A percentile compares a stretch with the other conserved stretches of the same genome.
Conservation (phyloP, 2,113 vertebrate species). For the Urocolius indicus region DNA sequence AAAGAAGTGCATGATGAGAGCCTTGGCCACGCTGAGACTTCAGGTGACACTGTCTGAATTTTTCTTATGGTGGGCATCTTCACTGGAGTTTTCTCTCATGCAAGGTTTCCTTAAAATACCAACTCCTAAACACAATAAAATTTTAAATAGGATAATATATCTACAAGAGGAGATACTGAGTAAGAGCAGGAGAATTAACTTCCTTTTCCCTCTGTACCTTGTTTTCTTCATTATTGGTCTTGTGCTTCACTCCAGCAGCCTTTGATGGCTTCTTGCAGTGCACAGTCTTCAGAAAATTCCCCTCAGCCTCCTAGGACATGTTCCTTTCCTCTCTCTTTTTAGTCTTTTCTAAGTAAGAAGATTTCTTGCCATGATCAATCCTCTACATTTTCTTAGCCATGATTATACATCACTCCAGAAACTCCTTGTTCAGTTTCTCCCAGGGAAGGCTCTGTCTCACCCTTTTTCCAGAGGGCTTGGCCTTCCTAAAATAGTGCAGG, state of each 20-base stretch:
- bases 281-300: background rate
- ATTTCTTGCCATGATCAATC: background rate
- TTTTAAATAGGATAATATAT: background rate
- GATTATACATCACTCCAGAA: background rate
- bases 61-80: background rate
- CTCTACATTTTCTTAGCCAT: background rate
- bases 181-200: background rate
- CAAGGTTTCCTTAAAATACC: background rate
- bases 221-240: background rate
- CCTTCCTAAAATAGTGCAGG: background rate
- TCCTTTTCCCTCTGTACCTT: background rate
- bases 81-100: background rate
- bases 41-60: background rate
- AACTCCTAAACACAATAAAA: background rate
- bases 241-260: background rate
- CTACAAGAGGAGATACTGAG: background rate
- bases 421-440: background rate
- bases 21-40: background rate
- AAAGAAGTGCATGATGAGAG: background rate
- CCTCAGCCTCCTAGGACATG: background rate
- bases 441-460: background rate
- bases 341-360: background rate
- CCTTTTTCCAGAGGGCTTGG: background rate
- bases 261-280: background rate
- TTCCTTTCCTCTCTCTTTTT: background rate